Conservation (phyloP, 2,888 invertebrate species). For the Neoitamus cyanurus region DNA sequence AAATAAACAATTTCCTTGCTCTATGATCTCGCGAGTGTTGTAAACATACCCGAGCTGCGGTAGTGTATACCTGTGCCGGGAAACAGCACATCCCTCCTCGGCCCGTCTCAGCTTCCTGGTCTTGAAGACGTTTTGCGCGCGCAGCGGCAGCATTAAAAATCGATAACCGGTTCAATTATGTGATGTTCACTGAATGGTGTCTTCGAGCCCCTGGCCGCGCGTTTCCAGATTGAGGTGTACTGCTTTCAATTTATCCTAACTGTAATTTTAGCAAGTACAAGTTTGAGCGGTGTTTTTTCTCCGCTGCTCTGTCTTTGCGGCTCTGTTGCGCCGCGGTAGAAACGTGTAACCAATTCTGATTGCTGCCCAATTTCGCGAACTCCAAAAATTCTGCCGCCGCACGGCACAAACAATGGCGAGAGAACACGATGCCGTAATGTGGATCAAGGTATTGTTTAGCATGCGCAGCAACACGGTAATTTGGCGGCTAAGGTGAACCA, state of each 20-base stretch:
- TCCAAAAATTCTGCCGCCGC: constrained; percentile 14
- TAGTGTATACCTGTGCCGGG: not conserved
- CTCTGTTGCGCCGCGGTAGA: constrained; percentile 33
- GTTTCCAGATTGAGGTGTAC: constrained; percentile 50
- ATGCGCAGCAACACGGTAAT: constrained; percentile 24
- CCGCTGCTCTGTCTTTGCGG: constrained; percentile 48
- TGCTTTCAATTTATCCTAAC: constrained; percentile 53
- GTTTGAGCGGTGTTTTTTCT: constrained; percentile 53
- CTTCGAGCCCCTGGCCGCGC: constrained; percentile 31
- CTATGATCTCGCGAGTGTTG: constrained; percentile 17
- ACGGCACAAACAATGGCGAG: not conserved
- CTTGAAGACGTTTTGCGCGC: constrained; percentile 6
- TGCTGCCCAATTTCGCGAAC: constrained; percentile 33
- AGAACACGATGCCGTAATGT: constrained; percentile 28
- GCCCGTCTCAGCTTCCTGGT: not conserved
- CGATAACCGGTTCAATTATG: constrained; percentile 55
- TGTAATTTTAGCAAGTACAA: constrained; percentile 55
- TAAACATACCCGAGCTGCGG: constrained; percentile 26
- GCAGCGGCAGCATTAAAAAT: constrained; percentile 45
- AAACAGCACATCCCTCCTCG: not conserved
- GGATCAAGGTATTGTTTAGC: constrained; percentile 36
- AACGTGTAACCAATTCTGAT: constrained; percentile 37
- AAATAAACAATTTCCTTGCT: constrained; percentile 45
- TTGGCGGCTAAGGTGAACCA: constrained; percentile 10
- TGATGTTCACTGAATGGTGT: constrained; percentile 46